phyloP scores from a whole-genome alignment of 2,797 vertebrate genomes.

The Hemibagrus guttatus region DNA sequence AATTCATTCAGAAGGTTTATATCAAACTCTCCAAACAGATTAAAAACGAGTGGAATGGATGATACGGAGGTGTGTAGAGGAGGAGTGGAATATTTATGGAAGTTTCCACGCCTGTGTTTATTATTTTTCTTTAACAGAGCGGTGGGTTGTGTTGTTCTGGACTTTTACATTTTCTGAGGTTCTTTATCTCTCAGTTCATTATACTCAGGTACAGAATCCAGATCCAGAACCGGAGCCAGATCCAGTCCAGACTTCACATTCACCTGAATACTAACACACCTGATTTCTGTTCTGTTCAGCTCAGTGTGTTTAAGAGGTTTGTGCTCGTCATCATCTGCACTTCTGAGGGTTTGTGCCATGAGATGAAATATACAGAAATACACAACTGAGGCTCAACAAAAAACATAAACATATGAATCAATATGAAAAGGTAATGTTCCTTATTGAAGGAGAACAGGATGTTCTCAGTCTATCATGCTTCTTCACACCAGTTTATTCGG shows the following conservation, averaged over 20 bases:
- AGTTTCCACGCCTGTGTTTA: not conserved
- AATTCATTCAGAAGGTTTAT: not conserved
- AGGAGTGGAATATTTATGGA: not conserved
- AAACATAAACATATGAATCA: too few species aligned
- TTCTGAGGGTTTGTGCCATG: not conserved
- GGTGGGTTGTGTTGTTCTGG: not conserved
- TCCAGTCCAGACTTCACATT: constrained; percentile 1
- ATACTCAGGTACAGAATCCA: not conserved
- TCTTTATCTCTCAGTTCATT: not conserved
- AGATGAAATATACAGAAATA: too few species aligned
- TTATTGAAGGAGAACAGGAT: too few species aligned
- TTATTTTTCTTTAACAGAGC: not conserved
- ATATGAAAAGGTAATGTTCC: too few species aligned
- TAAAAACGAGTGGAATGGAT: not conserved
- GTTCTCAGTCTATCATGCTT: too few species aligned
- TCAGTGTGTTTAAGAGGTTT: not conserved
- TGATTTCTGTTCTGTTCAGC: not conserved
- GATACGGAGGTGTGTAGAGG: not conserved
- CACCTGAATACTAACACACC: not conserved
- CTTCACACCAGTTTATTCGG: too few species aligned
- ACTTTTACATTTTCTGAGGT: not conserved
- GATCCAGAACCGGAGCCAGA: not conserved
- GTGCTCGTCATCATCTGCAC: not conserved
- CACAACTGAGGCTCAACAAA: too few species aligned
- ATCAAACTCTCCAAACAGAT: not conserved